Base-by-base conservation (phyloP, 2,797 vertebrate genomes). In the Triplophysa yarkandensis region DNA sequence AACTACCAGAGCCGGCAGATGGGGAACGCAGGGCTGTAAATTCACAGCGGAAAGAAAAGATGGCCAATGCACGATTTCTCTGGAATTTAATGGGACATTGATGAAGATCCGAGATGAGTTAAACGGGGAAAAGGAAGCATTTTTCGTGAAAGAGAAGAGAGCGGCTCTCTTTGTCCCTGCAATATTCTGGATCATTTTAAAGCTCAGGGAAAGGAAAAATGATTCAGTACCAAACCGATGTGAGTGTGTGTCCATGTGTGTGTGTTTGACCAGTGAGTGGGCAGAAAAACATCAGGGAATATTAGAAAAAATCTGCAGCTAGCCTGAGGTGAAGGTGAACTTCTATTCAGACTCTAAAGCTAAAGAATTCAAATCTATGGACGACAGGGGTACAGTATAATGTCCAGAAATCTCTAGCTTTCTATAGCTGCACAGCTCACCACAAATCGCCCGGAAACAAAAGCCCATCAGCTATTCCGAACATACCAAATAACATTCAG, bases 41-140 rank as follows among this genome's bases (percentile, higher is more conserved):
- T 77, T 75, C 27, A 41, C 9, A 17, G 2, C 1, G 19, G 67
- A 82, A 73, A 76, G 44, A 75, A 81, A 76, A 80, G 64, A 83
- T 58, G 54, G 62, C 34, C 57, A 11, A 36, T 10, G 1, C 66
- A 54, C 84, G 83, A 90, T 87, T 85, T 81, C 86, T 69, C 36
- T 43, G 46, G 32, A 6, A 67, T 82, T 82, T 84, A 82, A 84
- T 60, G 63, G 21, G 54, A 75, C 32, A 43, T 68, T 25, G 16
- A 71, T 85, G 74, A 84, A 81, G 30, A 43, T 81, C 64, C 80
- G 52, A 16, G 39, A 0, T 11, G 32, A 52, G 74, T 79, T 80
- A 68, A 72, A 66, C 2, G 1, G 72, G 21, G 1, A 48, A 23
- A 34, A 32, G 13, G 27, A 30, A 39, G 30, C 19, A 63, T 34